Evolutionary conservation across 2,888 invertebrate genomes (phyloP), one percentile per base, ranked within the genome.

Genomic region (Thelaira solivaga): DNA sequence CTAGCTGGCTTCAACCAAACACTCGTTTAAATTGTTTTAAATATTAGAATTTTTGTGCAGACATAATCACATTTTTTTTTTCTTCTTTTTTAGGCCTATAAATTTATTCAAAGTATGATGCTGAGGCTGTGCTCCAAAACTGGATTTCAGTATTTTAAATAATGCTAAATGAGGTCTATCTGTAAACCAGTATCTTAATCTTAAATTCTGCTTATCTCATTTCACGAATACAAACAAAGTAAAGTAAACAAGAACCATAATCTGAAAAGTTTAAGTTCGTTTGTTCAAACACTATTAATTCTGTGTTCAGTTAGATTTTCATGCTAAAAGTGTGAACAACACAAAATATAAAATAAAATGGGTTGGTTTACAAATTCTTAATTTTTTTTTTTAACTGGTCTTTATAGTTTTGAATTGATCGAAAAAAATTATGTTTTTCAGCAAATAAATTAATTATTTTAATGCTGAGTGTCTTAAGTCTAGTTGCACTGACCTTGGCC

Each of bases 401-500:
- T 61, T 20, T 22, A 24, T 51, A 45, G 1, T n/a, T n/a, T 36
- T 2, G 13, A 36, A 36, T 13, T 11, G n/a, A 34, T 2, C n/a
- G 4, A 34, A 34, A n/a, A 34, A 34, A 34, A n/a, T n/a, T 3
- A 4, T 34, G 4, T 39, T 39, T 13, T 77, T 76, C 43, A 82
- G 81, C 74, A 61, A 76, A 65, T 18, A 82, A 80, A 80, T 24
- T 49, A 4, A 55, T 78, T 10, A 11, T 76, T 24, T 45, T 78
- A 53, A 39, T 82, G 62, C 51, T 86, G 71, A 73, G 84, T 51
- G 81, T 77, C 31, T 73, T 78, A 71, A 81, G 72, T 45, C 13
- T 79, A 34, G 81, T 82, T 76, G 81, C 67, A 31, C 16, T 76
- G 43, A 39, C 68, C 64, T 49, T 82, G 81, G 84, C 84, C 20